Evolutionary conservation across 64 coral and sea anemone species (phyloP), one percentile per base, ranked within the genome.

Genomic region (Stichodactyla mertensii): DNA sequence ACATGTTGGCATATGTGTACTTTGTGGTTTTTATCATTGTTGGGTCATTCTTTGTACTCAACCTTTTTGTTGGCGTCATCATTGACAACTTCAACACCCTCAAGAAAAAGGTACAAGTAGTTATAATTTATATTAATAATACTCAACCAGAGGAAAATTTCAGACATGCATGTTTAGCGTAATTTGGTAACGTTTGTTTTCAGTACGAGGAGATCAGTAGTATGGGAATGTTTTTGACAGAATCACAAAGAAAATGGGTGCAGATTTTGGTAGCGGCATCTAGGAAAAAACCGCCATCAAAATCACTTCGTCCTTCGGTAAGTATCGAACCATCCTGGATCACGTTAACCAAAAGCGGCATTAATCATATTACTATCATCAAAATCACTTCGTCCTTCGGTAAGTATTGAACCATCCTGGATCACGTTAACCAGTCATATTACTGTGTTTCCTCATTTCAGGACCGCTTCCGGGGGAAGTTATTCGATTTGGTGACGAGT

Each of bases 71-170:
- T 86, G 92, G 92, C 51, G 92, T 93, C 16, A 87, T 93, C 31
- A 93, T 93, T 31, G 92, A 93, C 54, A 93, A 93, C 74, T 93
- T 93, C 85, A 93, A 89, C 60, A 89, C 87, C 16, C 84, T 89
- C 11, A 93, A 93, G 77, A 86, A 93, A 77, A 86, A 93, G 88
- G 92, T 93, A 57, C 82, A 23, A 10, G 4, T 11, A 4, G 0
- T 31, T 5, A 13, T 16, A 71, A 53, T 10, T 13, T 51, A 51
- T 20, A 84, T 20, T 45, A 45, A 45, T 45, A 45, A 45, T 45
- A 45, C 36, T 45, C 36, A 74, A 16, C 66, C 0, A 10, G 59
- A 36, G 5, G 7, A 86, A 62, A 19, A 79, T 91, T 45, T 22
- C 23, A 82, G 79, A 89, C 2, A 82, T 83, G 20, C 81, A 31